Conservation (phyloP, 1,140 invertebrate species). For the Ctenoplectra terminalis region DNA sequence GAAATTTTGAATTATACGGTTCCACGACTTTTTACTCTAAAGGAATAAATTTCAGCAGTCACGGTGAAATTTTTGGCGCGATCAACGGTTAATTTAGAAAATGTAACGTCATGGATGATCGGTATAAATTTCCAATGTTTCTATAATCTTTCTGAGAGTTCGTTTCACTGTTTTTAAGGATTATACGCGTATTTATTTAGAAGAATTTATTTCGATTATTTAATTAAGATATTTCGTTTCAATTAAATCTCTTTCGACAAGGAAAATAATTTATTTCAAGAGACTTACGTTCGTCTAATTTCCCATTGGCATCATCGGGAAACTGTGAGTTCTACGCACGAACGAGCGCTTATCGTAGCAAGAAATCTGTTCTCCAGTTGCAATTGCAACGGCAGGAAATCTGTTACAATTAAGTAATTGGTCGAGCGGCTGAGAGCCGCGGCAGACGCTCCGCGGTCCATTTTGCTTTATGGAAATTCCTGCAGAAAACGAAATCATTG, state of each 20-base stretch:
- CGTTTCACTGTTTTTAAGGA: too few species aligned
- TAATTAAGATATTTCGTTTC: too few species aligned
- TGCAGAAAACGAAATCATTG: neutral
- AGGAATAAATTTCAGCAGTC: neutral
- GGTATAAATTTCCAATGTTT: too few species aligned
- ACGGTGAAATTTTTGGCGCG: too few species aligned
- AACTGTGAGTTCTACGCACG: neutral
- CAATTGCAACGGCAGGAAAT: constrained; percentile 41
- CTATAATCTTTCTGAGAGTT: too few species aligned
- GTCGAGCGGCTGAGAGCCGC: neutral
- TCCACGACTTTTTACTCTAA: neutral
- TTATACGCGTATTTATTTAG: too few species aligned
- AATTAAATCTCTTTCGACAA: too few species aligned
- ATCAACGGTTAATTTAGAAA: too few species aligned
- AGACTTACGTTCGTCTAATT: neutral
- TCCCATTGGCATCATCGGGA: constrained; percentile 13
- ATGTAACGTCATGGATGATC: too few species aligned
- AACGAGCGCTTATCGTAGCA: constrained; percentile 5
- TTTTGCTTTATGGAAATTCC: constrained; percentile 29
- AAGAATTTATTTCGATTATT: too few species aligned
- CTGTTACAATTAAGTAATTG: constrained; percentile 55
- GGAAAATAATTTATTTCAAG: neutral
- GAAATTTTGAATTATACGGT: neutral
- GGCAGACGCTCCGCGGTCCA: neutral
- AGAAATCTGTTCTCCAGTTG: constrained; percentile 36